Evolutionary conservation across 1,140 invertebrate genomes (phyloP).

Genomic region (Micrasema longulum): DNA sequence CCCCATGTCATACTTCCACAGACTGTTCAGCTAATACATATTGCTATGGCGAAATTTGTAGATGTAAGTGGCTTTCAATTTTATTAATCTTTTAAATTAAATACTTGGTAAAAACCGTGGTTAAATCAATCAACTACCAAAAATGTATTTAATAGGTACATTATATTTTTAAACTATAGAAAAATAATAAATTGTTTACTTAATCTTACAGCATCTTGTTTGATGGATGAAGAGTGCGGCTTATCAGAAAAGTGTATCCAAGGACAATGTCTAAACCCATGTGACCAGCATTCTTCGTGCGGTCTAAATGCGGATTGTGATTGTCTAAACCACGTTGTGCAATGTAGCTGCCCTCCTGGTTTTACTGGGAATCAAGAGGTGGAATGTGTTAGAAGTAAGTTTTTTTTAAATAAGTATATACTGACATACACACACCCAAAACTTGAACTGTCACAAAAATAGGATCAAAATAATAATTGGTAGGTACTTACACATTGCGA

Average conservation of each 20-base stretch:
- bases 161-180: too few relatives aligned
- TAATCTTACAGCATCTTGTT: constrained; percentile 77
- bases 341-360: constrained; percentile 84
- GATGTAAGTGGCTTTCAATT: constrained; percentile 82
- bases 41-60: constrained; percentile 84
- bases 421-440: too few relatives aligned
- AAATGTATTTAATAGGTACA: too few relatives aligned
- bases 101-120: too few relatives aligned
- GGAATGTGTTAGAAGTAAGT: constrained; percentile 87
- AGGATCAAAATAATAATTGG: too few relatives aligned
- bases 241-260: constrained; percentile 82
- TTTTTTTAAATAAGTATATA: neutral
- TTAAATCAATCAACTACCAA: too few relatives aligned
- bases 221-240: constrained; percentile 83
- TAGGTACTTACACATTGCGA: too few relatives aligned
- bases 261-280: constrained; percentile 89
- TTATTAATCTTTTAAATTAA: too few relatives aligned
- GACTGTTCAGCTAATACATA: constrained; percentile 85
- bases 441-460: too few relatives aligned
- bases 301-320: constrained; percentile 90
- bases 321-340: constrained; percentile 80
- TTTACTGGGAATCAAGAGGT: constrained; percentile 88
- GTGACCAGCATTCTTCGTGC: constrained; percentile 79
- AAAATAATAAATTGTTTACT: constrained; percentile 14
- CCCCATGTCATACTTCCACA: constrained; percentile 74